These are phyloP conservation scores for Eulithis testata DNA, from an alignment of 2,888 invertebrate species.

Conservation along the genomic window DNA sequence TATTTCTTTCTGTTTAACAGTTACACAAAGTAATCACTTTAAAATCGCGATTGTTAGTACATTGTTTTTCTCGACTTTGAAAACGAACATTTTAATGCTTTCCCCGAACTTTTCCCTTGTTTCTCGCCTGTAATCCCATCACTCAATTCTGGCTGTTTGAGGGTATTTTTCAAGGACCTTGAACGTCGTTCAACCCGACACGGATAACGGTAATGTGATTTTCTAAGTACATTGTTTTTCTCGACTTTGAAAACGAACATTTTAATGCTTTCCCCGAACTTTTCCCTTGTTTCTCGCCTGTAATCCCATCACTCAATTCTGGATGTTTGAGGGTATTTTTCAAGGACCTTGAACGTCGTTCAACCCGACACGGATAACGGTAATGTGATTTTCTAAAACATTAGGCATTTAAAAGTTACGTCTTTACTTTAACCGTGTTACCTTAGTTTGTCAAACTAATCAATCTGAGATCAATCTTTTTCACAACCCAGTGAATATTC, in stretches of 20 bases:
- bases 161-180: constrained; percentile 30
- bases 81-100: constrained; percentile 30
- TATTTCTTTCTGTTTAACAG: not conserved
- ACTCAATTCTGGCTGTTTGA: constrained; percentile 31
- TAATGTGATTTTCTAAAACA: constrained; percentile 33
- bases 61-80: constrained; percentile 11
- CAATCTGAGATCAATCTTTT: too few relatives aligned
- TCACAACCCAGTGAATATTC: too few relatives aligned
- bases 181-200: constrained; percentile 26
- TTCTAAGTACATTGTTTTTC: constrained; percentile 1
- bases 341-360: constrained; percentile 32
- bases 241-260: constrained; percentile 25
- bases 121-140: constrained; percentile 35
- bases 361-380: constrained; percentile 18
- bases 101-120: constrained; percentile 34
- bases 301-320: constrained; percentile 36
- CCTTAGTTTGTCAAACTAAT: constrained; percentile 24
- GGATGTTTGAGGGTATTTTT: constrained; percentile 25
- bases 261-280: constrained; percentile 30
- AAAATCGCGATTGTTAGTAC: not conserved
- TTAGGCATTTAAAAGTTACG: constrained; percentile 25
- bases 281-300: constrained; percentile 36
- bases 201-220: constrained; percentile 27
- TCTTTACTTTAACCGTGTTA: constrained; percentile 5
- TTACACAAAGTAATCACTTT: constrained; percentile 6